Evolutionary conservation across 2,797 vertebrate genomes (phyloP).

Genomic region (Champsocephalus gunnari): DNA sequence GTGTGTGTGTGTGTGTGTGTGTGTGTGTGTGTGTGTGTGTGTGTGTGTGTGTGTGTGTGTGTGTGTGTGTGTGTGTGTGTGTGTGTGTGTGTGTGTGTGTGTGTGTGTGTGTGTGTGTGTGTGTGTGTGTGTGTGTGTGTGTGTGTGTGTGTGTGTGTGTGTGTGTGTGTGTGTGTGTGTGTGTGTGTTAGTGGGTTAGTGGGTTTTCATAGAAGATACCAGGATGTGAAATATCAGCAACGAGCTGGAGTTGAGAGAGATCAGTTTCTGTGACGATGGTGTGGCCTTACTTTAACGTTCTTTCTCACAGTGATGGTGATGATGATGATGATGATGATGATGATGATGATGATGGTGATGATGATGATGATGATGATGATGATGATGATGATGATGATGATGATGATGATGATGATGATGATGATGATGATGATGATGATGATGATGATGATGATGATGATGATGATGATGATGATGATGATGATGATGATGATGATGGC

Average conservation of each 20-base stretch:
- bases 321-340: too few relatives aligned
- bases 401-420: not conserved
- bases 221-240: conserved; percentile 14
- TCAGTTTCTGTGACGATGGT: conserved; percentile 46
- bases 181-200: not conserved
- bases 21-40: too few relatives aligned
- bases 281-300: conserved; percentile 62
- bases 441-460: too few relatives aligned
- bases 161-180: conserved; percentile 30
- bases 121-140: conserved; percentile 16
- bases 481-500: not conserved
- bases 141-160: too few relatives aligned
- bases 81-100: conserved; percentile 20
- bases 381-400: too few relatives aligned
- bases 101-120: too few relatives aligned
- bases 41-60: too few relatives aligned
- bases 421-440: too few relatives aligned
- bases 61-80: conserved; percentile 1
- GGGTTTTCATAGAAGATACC: conserved; percentile 56
- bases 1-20: conserved; percentile 26
- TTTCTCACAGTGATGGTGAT: conserved; percentile 10
- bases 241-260: conserved; percentile 11
- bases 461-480: too few relatives aligned
- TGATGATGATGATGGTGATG: not conserved
- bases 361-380: not conserved